Evolutionary conservation across 2,797 vertebrate genomes (phyloP).

Genomic region (Sebastes wilsoni): DNA sequence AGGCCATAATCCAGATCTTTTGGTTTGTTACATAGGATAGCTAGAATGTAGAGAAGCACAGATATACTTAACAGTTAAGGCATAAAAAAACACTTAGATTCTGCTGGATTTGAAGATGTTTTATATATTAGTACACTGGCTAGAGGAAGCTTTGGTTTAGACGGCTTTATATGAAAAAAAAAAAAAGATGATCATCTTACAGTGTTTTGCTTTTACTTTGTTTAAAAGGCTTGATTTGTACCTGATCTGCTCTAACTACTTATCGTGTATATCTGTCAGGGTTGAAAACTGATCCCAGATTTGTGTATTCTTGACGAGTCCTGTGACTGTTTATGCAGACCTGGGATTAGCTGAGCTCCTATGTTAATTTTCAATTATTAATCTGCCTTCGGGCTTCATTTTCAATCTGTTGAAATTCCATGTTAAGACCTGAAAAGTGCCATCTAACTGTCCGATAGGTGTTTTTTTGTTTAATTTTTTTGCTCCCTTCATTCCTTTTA

Average conservation of each 20-base stretch:
- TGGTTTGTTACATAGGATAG: conserved; percentile 73
- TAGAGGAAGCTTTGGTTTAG: conserved; percentile 85
- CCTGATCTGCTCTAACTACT: conserved; percentile 63
- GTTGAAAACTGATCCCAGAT: conserved; percentile 52
- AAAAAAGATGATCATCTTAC: conserved; percentile 80
- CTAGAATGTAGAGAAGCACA: conserved; percentile 85
- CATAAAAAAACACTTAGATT: conserved; percentile 82
- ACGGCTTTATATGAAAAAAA: conserved; percentile 85
- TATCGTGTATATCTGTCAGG: conserved; percentile 54
- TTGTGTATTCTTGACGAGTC: conserved; percentile 48
- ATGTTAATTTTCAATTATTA: conserved; percentile 38
- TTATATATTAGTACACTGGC: conserved; percentile 84
- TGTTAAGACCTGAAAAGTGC: conserved; percentile 68
- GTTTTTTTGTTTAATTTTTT: not conserved
- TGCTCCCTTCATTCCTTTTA: conserved; percentile 31
- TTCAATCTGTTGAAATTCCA: conserved; percentile 61
- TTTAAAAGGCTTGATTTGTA: conserved; percentile 86
- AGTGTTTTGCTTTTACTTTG: conserved; percentile 80
- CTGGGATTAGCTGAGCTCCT: conserved; percentile 45
- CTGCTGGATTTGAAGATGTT: conserved; percentile 86
- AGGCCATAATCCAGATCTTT: conserved; percentile 59
- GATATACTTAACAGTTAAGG: conserved; percentile 69
- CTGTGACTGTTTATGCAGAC: conserved; percentile 52
- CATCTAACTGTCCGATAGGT: conserved; percentile 47
- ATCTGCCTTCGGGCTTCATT: conserved; percentile 46